Percentiles rank a stretch among this genome's conserved stretches.
These are phyloP conservation scores for Cataglyphis altisquamis DNA, from an alignment of 2,888 invertebrate species.

Conservation along the genomic window DNA sequence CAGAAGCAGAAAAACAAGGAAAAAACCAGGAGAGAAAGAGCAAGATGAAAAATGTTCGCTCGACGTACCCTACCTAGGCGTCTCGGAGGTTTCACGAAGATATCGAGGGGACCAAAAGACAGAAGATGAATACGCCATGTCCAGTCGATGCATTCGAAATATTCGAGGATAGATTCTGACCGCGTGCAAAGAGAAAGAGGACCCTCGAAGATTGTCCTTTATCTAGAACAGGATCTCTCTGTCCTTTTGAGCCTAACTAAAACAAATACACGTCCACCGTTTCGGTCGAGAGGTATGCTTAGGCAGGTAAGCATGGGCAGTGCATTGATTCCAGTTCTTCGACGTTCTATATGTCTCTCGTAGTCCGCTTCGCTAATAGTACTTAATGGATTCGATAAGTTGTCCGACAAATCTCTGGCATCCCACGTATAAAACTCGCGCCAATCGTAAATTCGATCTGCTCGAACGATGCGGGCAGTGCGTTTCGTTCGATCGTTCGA, in stretches of 20 bases:
- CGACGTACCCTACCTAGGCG: slow-evolving; percentile 56
- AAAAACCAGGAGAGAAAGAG: slow-evolving; percentile 27
- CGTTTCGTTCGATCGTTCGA: slow-evolving; percentile 26
- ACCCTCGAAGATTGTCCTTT: slow-evolving; percentile 68
- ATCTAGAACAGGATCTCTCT: slow-evolving; percentile 70
- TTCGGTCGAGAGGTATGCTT: slow-evolving; percentile 5
- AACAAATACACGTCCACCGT: slow-evolving; percentile 41
- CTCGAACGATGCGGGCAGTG: background rate
- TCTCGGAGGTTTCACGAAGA: slow-evolving; percentile 60
- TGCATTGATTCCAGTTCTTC: slow-evolving; percentile 8
- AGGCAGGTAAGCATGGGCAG: slow-evolving; percentile 19
- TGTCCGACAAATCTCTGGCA: slow-evolving; percentile 78
- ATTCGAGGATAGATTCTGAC: slow-evolving; percentile 58
- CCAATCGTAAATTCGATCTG: slow-evolving; percentile 74
- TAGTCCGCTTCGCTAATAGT: slow-evolving; percentile 75
- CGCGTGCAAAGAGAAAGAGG: slow-evolving; percentile 15
- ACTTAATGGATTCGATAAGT: slow-evolving; percentile 82
- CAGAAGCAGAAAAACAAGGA: slow-evolving; percentile 37
- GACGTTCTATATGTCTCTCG: slow-evolving; percentile 2
- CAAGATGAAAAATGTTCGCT: slow-evolving; percentile 41
- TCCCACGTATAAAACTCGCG: slow-evolving; percentile 65
- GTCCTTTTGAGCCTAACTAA: slow-evolving; percentile 49
- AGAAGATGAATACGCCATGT: slow-evolving; percentile 63
- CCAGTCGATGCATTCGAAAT: slow-evolving; percentile 63
- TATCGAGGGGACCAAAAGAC: slow-evolving; percentile 45